Conservation (phyloP, 35 echinoderm and acorn worm species). For the Eucidaris tribuloides region DNA sequence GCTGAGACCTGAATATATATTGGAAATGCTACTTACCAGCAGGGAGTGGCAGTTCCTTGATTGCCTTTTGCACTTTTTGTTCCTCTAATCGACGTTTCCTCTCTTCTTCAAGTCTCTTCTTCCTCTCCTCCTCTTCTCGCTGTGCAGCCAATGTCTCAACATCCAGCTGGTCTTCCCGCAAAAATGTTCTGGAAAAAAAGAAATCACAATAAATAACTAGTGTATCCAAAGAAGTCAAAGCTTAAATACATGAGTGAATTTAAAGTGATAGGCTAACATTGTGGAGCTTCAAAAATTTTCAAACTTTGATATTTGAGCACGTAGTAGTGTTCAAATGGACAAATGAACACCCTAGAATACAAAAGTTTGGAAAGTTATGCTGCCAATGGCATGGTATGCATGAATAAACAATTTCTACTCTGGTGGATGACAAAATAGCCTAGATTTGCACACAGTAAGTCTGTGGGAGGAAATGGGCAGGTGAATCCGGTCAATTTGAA, state of each 20-base stretch:
- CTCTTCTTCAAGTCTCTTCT: constrained; percentile 80
- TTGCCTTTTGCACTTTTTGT: background rate
- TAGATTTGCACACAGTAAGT: too few relatives aligned
- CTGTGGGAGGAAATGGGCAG: too few relatives aligned
- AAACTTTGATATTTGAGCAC: too few relatives aligned
- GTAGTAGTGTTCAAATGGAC: too few relatives aligned
- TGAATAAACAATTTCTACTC: too few relatives aligned
- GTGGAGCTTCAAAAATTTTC: too few relatives aligned
- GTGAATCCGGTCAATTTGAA: too few relatives aligned
- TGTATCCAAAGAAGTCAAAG: background rate
- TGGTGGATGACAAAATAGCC: too few relatives aligned
- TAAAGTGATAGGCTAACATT: too few relatives aligned
- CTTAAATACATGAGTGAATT: background rate
- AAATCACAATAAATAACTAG: background rate
- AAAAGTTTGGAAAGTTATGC: too few relatives aligned
- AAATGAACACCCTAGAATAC: too few relatives aligned
- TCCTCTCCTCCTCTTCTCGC: constrained; percentile 84
- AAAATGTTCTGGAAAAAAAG: constrained; percentile 43
- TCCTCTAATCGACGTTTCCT: constrained; percentile 21
- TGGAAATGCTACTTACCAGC: background rate
- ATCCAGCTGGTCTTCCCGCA: constrained; percentile 59
- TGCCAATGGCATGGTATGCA: too few relatives aligned
- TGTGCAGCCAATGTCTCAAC: constrained; percentile 77
- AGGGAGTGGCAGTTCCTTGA: background rate
- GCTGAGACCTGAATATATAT: background rate